Evolutionary conservation across 64 coral and sea anemone genomes (phyloP).

Genomic region (Porites australiensis): DNA sequence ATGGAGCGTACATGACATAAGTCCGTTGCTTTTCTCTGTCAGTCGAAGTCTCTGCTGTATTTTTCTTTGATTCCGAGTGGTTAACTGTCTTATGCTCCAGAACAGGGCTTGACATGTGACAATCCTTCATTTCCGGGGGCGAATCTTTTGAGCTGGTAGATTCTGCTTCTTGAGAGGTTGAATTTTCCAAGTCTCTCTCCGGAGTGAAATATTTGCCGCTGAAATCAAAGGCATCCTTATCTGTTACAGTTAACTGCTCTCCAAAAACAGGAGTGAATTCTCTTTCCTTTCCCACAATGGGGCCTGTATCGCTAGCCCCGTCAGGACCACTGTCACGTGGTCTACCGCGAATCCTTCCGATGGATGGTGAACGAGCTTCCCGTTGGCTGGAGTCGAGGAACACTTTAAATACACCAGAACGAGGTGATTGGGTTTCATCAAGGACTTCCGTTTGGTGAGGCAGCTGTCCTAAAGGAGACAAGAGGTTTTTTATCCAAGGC

Average conservation of each 20-base stretch:
- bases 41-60: not conserved
- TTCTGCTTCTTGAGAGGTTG: not conserved
- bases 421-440: not conserved
- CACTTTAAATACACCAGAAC: slow-evolving; percentile 11
- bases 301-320: slow-evolving; percentile 83
- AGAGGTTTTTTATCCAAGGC: not conserved
- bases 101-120: slow-evolving; percentile 15
- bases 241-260: not conserved
- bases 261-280: slow-evolving; percentile 22
- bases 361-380: not conserved
- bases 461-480: slow-evolving; percentile 14
- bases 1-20: not conserved
- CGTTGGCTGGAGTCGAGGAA: slow-evolving; percentile 8
- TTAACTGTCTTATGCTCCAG: not conserved
- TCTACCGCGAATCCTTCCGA: not conserved
- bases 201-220: slow-evolving; percentile 7
- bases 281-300: slow-evolving; percentile 4
- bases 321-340: slow-evolving; percentile 80
- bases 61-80: not conserved
- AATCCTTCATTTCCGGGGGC: not conserved
- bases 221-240: not conserved
- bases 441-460: not conserved
- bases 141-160: not conserved
- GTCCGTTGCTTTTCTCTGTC: slow-evolving; percentile 23
- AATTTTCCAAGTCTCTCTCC: slow-evolving; percentile 21